Percentiles rank a stretch among this genome's conserved stretches.
phyloP scores from a whole-genome alignment of 2,797 vertebrate genomes.

The Thripadectes ignobilis region DNA sequence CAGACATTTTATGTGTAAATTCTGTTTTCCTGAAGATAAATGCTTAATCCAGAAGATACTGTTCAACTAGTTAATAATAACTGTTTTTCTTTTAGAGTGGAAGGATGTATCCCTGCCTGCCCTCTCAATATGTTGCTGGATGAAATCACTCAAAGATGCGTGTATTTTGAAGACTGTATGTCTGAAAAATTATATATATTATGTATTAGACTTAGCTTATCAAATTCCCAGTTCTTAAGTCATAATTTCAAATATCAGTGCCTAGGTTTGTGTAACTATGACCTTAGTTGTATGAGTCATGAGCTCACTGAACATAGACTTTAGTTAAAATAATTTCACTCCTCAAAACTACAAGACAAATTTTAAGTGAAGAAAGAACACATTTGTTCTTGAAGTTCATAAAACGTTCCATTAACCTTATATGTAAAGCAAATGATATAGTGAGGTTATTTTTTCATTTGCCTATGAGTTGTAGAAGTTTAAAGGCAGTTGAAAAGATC shows the following conservation, averaged over 20 bases:
- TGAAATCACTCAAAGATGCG: conserved; percentile 92
- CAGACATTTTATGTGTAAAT: background rate
- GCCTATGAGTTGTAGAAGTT: background rate
- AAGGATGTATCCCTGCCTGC: conserved; percentile 91
- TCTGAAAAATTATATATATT: background rate
- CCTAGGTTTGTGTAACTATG: background rate
- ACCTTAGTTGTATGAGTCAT: background rate
- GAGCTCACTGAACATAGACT: background rate
- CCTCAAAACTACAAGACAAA: background rate
- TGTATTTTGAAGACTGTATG: conserved; percentile 92
- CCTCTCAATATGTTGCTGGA: conserved; percentile 91
- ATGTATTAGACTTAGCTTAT: background rate
- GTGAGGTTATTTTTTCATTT: background rate
- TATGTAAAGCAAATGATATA: background rate
- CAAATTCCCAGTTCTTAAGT: background rate
- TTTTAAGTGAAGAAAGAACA: background rate
- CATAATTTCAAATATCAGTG: background rate
- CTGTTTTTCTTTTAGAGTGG: conserved; percentile 82
- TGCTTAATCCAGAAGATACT: background rate
- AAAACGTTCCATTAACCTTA: background rate
- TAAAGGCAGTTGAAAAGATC: background rate
- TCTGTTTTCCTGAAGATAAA: background rate
- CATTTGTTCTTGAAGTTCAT: no score
- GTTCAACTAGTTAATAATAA: background rate
- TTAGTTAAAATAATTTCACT: background rate